A percentile compares a stretch with the other conserved stretches of the same genome.
Evolutionary conservation across 1,140 invertebrate genomes (phyloP).

Genomic region (Lethrus apterus): DNA sequence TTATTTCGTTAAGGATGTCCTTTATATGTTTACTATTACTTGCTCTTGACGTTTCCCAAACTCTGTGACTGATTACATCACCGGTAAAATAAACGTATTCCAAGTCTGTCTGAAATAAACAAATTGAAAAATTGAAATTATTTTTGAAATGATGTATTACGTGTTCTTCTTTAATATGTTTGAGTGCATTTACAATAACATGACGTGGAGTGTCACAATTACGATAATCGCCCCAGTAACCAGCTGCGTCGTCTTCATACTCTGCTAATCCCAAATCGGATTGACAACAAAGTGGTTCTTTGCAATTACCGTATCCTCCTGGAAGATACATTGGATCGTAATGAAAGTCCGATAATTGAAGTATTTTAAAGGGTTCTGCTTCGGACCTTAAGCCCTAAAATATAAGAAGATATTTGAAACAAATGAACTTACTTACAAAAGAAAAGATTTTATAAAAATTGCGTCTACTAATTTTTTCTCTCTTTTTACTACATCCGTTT

Average conservation of each 20-base stretch:
- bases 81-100: constrained; percentile 77
- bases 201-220: constrained; percentile 64
- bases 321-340: constrained; percentile 63
- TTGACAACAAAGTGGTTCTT: constrained; percentile 67
- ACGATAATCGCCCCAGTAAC: constrained; percentile 71
- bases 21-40: constrained; percentile 55
- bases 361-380: constrained; percentile 43
- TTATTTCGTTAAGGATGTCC: constrained; percentile 51
- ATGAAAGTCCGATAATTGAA: constrained; percentile 77
- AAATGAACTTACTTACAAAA: no score
- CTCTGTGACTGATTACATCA: constrained; percentile 73
- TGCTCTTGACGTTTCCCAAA: constrained; percentile 68
- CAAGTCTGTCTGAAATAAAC: constrained; percentile 46
- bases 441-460: neutral
- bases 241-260: constrained; percentile 46
- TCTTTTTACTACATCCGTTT: neutral
- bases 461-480: constrained; percentile 2
- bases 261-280: constrained; percentile 22
- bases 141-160: constrained; percentile 8
- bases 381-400: neutral
- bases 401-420: no score
- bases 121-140: neutral
- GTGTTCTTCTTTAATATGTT: constrained; percentile 45
- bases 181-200: constrained; percentile 52
- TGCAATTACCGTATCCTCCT: constrained; percentile 60